These are phyloP conservation scores for Camponotus floridanus DNA, from an alignment of 1,140 invertebrate species.

Conservation along the genomic window DNA sequence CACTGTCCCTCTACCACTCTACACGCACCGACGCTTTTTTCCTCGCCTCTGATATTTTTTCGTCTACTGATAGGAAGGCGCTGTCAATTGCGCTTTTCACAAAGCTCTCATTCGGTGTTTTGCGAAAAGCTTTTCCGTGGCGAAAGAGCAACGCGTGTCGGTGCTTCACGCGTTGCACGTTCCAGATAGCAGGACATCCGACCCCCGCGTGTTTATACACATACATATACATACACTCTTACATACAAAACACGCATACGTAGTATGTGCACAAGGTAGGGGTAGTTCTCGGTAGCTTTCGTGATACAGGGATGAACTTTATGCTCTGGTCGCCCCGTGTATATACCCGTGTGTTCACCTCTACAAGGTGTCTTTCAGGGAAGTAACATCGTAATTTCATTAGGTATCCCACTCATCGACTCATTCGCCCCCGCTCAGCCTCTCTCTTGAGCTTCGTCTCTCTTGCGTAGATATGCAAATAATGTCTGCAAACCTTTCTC, in stretches of 20 bases:
- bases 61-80: conserved; percentile 74
- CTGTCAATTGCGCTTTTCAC: conserved; percentile 76
- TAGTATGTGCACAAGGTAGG: background rate
- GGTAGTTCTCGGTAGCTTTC: background rate
- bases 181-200: conserved; percentile 1
- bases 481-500: conserved; percentile 44
- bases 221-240: background rate
- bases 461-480: conserved; percentile 22
- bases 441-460: background rate
- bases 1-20: conserved; percentile 1
- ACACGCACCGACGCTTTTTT: conserved; percentile 6
- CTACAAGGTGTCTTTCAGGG: conserved; percentile 67
- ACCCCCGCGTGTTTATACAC: conserved; percentile 11
- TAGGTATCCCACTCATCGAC: conserved; percentile 57
- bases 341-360: conserved; percentile 27
- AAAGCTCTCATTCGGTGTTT: conserved; percentile 70
- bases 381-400: conserved; percentile 74
- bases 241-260: background rate
- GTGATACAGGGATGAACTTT: conserved; percentile 64
- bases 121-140: conserved; percentile 63
- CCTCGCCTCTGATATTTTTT: conserved; percentile 65
- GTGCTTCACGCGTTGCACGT: conserved; percentile 17
- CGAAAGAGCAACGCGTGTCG: conserved; percentile 52
- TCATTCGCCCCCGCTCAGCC: conserved; percentile 19
- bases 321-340: conserved; percentile 39